Evolutionary conservation across 2,888 invertebrate species (phyloP).

Genomic region (Ophraella communa): DNA sequence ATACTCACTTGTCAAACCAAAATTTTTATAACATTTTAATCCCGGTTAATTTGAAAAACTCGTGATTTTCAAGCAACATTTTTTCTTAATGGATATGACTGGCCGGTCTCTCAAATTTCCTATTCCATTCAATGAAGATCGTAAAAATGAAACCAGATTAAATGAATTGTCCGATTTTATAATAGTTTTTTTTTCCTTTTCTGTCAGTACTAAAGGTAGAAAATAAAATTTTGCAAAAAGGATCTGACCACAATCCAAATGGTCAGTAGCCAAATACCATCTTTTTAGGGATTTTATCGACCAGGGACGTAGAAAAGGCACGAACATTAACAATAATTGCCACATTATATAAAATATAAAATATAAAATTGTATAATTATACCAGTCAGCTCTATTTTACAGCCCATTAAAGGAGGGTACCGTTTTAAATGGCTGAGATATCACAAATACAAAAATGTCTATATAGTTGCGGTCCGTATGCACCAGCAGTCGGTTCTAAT

Average conservation of each 20-base stretch:
- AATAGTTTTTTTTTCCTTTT: slow-evolving; percentile 29
- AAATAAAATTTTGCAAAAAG: slow-evolving; percentile 36
- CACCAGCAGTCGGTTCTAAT: too few relatives aligned
- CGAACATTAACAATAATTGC: too few relatives aligned
- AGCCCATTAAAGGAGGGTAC: too few relatives aligned
- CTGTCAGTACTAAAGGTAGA: slow-evolving; percentile 17
- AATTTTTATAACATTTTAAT: slow-evolving; percentile 38
- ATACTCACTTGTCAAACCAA: slow-evolving; percentile 15
- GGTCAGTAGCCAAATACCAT: slow-evolving; percentile 17
- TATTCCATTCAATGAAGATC: slow-evolving; percentile 28
- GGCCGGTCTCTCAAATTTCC: slow-evolving; percentile 36
- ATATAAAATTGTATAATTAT: too few relatives aligned
- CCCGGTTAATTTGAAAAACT: slow-evolving; percentile 34
- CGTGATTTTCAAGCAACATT: slow-evolving; percentile 33
- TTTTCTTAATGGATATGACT: slow-evolving; percentile 34
- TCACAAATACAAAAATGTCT: too few relatives aligned
- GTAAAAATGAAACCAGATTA: slow-evolving; percentile 34
- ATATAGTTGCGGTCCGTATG: too few relatives aligned
- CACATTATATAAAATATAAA: too few relatives aligned
- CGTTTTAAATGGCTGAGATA: too few relatives aligned
- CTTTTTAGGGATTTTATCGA: slow-evolving; percentile 28
- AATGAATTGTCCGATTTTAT: slow-evolving; percentile 31
- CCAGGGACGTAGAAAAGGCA: slow-evolving; percentile 11
- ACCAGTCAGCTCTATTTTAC: too few relatives aligned
- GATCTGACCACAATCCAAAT: slow-evolving; percentile 31